Evolutionary conservation across 2,888 invertebrate genomes (phyloP).

Genomic region (Spatulosminthurus flaviceps): DNA sequence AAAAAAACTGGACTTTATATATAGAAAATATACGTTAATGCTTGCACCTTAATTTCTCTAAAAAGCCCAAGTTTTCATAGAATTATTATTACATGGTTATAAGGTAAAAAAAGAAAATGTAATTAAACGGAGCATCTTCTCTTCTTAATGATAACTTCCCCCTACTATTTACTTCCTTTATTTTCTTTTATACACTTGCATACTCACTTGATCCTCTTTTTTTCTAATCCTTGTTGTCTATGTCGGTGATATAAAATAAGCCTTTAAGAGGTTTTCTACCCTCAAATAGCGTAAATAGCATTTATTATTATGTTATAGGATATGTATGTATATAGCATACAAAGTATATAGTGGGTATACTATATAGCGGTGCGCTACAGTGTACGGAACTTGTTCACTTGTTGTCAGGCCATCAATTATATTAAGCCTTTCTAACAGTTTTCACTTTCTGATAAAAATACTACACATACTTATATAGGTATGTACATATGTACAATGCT

Average conservation of each 20-base stretch:
- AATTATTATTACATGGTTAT: not conserved
- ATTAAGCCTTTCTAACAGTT: not conserved
- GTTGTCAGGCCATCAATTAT: not conserved
- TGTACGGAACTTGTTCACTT: not conserved
- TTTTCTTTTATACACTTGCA: slow-evolving; percentile 4
- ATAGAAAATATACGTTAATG: too few relatives aligned
- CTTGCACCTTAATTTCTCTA: too few relatives aligned
- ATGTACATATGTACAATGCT: too few relatives aligned
- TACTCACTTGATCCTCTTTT: too few relatives aligned
- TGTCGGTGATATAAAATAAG: not conserved
- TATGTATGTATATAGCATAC: too few relatives aligned
- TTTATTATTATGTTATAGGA: too few relatives aligned
- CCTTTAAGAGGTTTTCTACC: slow-evolving; percentile 13
- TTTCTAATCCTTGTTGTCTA: not conserved
- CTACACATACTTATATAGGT: too few relatives aligned
- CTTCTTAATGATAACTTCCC: not conserved
- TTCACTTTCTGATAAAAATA: slow-evolving; percentile 18
- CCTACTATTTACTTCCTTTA: slow-evolving; percentile 1
- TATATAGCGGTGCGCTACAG: not conserved
- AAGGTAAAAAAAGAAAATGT: not conserved
- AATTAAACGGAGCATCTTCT: not conserved
- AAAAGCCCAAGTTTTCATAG: too few relatives aligned
- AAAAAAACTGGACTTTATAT: too few relatives aligned
- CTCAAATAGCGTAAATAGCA: not conserved
- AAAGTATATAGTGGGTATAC: too few relatives aligned